Base-by-base conservation (phyloP, 2,888 invertebrate species). In the Drosophila rellima region DNA sequence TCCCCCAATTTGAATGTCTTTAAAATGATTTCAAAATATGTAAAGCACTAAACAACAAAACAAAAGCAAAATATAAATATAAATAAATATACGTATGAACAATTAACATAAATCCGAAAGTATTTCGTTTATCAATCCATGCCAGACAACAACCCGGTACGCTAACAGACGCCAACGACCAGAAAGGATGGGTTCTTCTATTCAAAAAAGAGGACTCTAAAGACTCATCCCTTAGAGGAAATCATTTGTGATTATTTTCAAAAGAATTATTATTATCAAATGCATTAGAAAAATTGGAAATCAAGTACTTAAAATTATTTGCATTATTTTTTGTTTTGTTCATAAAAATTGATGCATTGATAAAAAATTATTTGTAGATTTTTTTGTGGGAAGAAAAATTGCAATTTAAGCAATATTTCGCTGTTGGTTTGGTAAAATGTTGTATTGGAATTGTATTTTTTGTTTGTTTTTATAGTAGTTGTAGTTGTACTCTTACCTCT, bases 401-500 rank as follows among this genome's bases (percentile, higher is more conserved):
- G 66, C 75, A 20, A 55, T 55, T 29, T 45, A 65, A 52, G 60
- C 74, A 80, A 82, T 59, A 48, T 62, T 56, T 74, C 54, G 18
- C 54, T 60, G 40, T 64, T 68, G 35, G 44, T 66, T 74, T 66
- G 71, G 48, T 64, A 74, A 64, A 63, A 52, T 48, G 48, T 64
- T 39, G 20, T 68, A 48, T 63, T 72, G 44, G 44, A 52, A 54
- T 67, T 67, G 42, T 67, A 65, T 51, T 59, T 78, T 74, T 74
- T 54, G 69, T 82, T 63, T 52, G 68, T 68, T 61, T 66, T 66
- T 69, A 56, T 80, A 75, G 81, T 88, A 80, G 59, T 60, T 51
- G 76, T 84, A 74, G 45, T 90, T 89, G 82, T 81, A 82, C 88
- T 91, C 93, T 93, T 93, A 93, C 92, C 92, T 93, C 92, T 92